Base-by-base conservation (phyloP, 92 coral and sea anemone species). In the Bergia sp. region DNA sequence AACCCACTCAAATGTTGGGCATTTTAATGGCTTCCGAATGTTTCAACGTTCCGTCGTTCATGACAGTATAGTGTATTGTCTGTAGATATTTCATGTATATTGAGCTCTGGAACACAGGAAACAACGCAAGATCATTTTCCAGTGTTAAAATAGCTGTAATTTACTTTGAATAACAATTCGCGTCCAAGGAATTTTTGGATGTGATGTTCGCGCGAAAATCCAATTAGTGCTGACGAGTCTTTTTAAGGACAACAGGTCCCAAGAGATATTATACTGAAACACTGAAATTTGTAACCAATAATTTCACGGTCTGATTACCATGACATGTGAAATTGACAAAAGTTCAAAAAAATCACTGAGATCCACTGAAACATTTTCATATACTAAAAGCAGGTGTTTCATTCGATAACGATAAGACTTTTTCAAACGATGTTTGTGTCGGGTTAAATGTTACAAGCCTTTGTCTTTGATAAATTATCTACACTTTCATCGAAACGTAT, bases 11-110 rank as follows among this genome's bases (percentile, higher is more conserved):
- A 64, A 82, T 61, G 75, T 18, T 82, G 58, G 37, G 41, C 76
- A 82, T 69, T 43, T 82, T 64, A 82, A 82, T 82, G 77, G 86
- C 7, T 82, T 82, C 53, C 57, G 74, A 66, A 82, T 64, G 47
- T 12, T 53, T 53, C 74, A 37, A 29, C 29, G 29, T 29, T 29
- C 29, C 29, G 29, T 29, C 21, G 43, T 41, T 40, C 53, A 11
- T 76, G 80, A 41, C 69, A 8, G 69, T 21, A 15, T 38, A 20
- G 53, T 21, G 11, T 40, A 75, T 18, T 76, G 79, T 13, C 10
- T 37, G 7, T 37, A 74, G 45, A 15, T 74, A 1, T 39, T 4
- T 7, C 9, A 2, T 20, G 3, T 38, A 43, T 74, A 39, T 74
- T 74, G 79, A 44, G 3, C 50, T 1, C 43, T 41, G 53, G 45